Conservation (phyloP, 2,888 invertebrate genomes). For the Bursaphelenchus okinawaensis region DNA sequence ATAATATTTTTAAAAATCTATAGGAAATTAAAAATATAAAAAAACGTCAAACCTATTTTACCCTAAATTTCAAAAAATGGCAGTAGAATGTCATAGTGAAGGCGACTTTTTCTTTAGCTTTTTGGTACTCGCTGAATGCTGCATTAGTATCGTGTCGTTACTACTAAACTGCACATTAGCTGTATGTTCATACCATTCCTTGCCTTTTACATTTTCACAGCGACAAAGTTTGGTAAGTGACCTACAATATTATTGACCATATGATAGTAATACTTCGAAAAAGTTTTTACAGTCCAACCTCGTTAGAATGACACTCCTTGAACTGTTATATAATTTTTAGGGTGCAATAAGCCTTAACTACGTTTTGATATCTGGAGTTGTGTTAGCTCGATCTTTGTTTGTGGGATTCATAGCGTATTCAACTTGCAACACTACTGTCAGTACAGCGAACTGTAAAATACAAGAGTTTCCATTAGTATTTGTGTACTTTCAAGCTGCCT, state of each 20-base stretch:
- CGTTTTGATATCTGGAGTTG: slow-evolving; percentile 19
- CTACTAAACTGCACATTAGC: slow-evolving; percentile 22
- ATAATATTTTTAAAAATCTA: no score
- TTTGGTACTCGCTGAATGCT: slow-evolving; percentile 11
- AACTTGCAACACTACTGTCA: slow-evolving; percentile 26
- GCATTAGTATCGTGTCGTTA: slow-evolving; percentile 11
- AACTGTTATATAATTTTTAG: no score
- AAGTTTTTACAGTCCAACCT: no score
- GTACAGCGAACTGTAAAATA: slow-evolving; percentile 23
- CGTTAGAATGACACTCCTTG: neutral
- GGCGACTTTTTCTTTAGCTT: slow-evolving; percentile 9
- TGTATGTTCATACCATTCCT: slow-evolving; percentile 19
- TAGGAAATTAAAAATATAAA: no score
- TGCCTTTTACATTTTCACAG: slow-evolving; percentile 24
- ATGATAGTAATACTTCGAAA: neutral
- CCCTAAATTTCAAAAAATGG: no score
- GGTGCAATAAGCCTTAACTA: slow-evolving; percentile 23
- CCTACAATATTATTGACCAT: slow-evolving; percentile 6
- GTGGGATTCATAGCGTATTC: slow-evolving; percentile 21
- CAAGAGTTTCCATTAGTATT: slow-evolving; percentile 29
- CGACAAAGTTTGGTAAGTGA: slow-evolving; percentile 19
- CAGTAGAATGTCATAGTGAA: neutral
- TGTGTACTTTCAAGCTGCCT: slow-evolving; percentile 18
- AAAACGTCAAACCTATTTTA: no score
- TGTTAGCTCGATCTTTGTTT: slow-evolving; percentile 21